Evolutionary conservation across 2,888 invertebrate genomes (phyloP), one percentile per base, ranked within the genome.

Genomic region (Syrista parreyssii): DNA sequence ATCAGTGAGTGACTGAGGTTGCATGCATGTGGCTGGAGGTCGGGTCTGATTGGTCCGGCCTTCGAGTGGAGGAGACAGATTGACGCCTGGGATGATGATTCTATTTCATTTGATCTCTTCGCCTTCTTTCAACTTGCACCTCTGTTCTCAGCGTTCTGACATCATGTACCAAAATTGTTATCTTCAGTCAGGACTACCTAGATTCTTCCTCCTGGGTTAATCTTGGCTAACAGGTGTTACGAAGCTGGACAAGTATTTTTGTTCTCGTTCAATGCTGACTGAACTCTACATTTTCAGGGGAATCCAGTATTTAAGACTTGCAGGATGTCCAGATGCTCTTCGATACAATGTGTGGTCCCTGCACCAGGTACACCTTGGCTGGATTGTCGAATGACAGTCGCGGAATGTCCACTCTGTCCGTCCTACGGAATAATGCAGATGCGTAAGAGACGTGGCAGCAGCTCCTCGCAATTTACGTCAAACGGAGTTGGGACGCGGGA

Each of bases 401-500:
- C 35, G 74, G 74, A 74, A 74, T 74, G 74, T 74, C 74, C 74
- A 33, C 74, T 35, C 71, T 71, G 55, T 55, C 55, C 55, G 12
- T 33, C 31, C 12, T 33, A 30, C 74, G 79, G 85, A 86, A 88
- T 88, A 88, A 88, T 88, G 86, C 81, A 83, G 86, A 86, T 85
- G 87, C 88, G 88, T 88, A 88, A 88, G 88, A 85, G 86, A 83
- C 82, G 83, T 80, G 82, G 82, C 83, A 86, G 84, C 82, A 84
- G 87, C 84, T 87, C 86, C 85, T 86, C 86, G 89, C 89, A 88
- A 89, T 89, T 89, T 88, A 89, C 89, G 89, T 89, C 89, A 88
- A 87, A 88, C 86, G 84, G 85, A 86, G 83, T 84, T 84, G 86
- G 74, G 36, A 36, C 33, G 30, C 74, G 74, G 86, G 84, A 86